Evolutionary conservation across 2,888 invertebrate species (phyloP).

Genomic region (Sericinus montela): DNA sequence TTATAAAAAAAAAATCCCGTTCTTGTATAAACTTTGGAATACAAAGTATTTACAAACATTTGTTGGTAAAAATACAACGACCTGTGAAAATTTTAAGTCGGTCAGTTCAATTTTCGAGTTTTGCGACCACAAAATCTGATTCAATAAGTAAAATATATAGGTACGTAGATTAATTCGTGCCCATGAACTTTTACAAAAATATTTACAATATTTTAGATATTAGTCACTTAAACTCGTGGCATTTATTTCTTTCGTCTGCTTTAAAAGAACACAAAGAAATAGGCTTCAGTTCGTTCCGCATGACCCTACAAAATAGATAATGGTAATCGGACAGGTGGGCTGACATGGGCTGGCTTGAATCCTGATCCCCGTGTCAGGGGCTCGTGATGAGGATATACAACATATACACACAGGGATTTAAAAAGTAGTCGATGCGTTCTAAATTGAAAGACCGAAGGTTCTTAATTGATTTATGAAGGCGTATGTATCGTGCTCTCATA

Average conservation of each 20-base stretch:
- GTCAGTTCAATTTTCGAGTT: no score
- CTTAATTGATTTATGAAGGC: not conserved
- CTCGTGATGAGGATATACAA: slow-evolving; percentile 13
- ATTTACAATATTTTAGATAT: slow-evolving; percentile 31
- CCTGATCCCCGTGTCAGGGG: slow-evolving; percentile 22
- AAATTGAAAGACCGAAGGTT: slow-evolving; percentile 23
- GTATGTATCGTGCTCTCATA: no score
- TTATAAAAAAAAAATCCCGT: no score
- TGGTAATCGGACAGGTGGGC: slow-evolving; percentile 75
- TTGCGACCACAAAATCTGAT: no score
- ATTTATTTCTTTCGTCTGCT: slow-evolving; percentile 60
- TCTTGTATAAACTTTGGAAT: no score
- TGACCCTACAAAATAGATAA: slow-evolving; percentile 66
- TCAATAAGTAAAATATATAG: no score
- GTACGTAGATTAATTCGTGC: no score
- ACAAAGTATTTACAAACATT: no score
- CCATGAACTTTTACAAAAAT: slow-evolving; percentile 18
- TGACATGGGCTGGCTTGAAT: slow-evolving; percentile 46
- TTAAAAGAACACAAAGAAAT: slow-evolving; percentile 68
- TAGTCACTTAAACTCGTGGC: slow-evolving; percentile 65
- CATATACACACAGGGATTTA: slow-evolving; percentile 13
- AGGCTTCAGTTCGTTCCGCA: slow-evolving; percentile 68
- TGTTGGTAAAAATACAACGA: no score
- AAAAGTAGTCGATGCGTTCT: slow-evolving; percentile 20
- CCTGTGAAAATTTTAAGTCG: no score